A percentile compares a stretch with the other conserved stretches of the same genome.
Evolutionary conservation across 1,140 invertebrate species (phyloP).

Genomic region (Trichogramma pretiosum): DNA sequence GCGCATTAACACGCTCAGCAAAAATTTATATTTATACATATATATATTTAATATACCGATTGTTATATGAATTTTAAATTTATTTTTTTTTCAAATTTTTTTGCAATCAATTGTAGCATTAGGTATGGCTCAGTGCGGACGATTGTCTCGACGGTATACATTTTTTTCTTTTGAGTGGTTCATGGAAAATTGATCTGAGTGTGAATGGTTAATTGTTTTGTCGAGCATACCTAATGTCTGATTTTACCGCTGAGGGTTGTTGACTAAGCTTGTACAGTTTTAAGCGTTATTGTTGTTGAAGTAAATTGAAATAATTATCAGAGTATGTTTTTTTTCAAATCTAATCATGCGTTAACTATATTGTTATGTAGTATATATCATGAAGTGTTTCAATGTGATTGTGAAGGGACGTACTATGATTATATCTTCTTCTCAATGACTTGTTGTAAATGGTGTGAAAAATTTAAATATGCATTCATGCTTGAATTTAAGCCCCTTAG

Average conservation of each 20-base stretch:
- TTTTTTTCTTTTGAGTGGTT: too few relatives aligned
- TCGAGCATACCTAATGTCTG: slow-evolving; percentile 31
- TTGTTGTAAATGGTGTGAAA: slow-evolving; percentile 15
- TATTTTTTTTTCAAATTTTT: slow-evolving; percentile 34
- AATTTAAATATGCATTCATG: too few relatives aligned
- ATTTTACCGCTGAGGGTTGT: slow-evolving; percentile 41
- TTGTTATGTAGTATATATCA: slow-evolving; percentile 15
- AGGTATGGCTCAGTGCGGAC: slow-evolving; percentile 31
- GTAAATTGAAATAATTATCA: slow-evolving; percentile 17
- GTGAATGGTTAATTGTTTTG: too few relatives aligned
- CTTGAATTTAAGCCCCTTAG: not conserved
- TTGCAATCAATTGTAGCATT: slow-evolving; percentile 30
- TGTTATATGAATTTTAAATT: slow-evolving; percentile 37
- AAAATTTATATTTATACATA: slow-evolving; percentile 17
- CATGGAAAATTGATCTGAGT: too few relatives aligned
- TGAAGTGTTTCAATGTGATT: slow-evolving; percentile 20
- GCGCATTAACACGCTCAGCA: slow-evolving; percentile 20
- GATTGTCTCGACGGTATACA: too few relatives aligned
- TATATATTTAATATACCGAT: slow-evolving; percentile 17
- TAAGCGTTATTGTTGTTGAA: slow-evolving; percentile 35
- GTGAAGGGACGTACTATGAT: slow-evolving; percentile 15
- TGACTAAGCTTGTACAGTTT: slow-evolving; percentile 40
- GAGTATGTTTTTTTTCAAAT: slow-evolving; percentile 14
- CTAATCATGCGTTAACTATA: slow-evolving; percentile 15
- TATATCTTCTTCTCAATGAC: slow-evolving; percentile 14